Evolutionary conservation across 2,113 vertebrate genomes (phyloP).

Genomic region (Suricata suricatta): DNA sequence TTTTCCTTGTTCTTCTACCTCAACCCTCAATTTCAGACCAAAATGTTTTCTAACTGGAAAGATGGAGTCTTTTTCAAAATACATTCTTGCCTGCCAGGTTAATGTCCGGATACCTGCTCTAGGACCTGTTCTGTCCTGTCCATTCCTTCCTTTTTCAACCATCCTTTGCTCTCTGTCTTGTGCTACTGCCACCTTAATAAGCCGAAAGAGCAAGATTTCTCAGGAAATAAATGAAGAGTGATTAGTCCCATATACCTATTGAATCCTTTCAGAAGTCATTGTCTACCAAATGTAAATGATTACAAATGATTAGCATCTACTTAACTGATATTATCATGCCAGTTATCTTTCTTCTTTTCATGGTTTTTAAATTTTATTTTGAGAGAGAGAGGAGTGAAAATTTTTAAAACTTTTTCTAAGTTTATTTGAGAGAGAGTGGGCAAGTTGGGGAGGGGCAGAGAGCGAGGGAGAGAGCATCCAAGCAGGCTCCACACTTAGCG

Average conservation of each 20-base stretch:
- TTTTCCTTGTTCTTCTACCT: not conserved
- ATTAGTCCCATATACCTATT: not conserved
- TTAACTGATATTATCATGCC: not conserved
- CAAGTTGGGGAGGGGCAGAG: too few species aligned
- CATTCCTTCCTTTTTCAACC: not conserved
- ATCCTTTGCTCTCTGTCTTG: not conserved
- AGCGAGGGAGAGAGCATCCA: too few species aligned
- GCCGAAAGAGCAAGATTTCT: not conserved
- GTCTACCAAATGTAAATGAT: not conserved
- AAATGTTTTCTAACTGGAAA: constrained; percentile 48
- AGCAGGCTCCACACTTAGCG: too few species aligned
- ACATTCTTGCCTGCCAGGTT: not conserved
- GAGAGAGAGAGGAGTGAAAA: too few species aligned
- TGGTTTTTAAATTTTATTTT: too few species aligned
- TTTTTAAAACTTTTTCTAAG: too few species aligned
- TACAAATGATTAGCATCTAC: not conserved
- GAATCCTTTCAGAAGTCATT: constrained; percentile 40
- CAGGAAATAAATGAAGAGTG: not conserved
- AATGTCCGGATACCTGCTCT: not conserved
- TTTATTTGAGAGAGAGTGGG: too few species aligned
- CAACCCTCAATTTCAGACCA: not conserved
- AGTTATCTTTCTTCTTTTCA: not conserved
- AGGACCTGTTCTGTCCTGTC: not conserved
- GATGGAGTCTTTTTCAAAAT: constrained; percentile 17
- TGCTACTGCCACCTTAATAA: not conserved